phyloP scores from a whole-genome alignment of 2,888 invertebrate genomes.

The Salpingus planirostris region DNA sequence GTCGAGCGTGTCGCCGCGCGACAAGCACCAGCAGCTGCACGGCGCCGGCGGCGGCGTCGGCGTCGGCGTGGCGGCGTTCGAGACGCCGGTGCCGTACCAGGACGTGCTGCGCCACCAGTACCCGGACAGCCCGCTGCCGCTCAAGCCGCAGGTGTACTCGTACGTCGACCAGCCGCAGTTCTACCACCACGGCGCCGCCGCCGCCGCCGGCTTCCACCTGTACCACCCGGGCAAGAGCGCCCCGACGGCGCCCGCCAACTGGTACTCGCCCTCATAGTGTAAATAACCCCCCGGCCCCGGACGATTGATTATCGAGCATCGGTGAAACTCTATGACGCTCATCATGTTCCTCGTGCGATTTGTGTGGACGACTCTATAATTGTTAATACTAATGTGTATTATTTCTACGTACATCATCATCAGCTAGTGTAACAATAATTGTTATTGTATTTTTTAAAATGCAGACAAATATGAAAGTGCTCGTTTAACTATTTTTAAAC shows the following conservation, averaged over 20 bases:
- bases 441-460: slow-evolving; percentile 25
- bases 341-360: slow-evolving; percentile 19
- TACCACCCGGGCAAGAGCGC: slow-evolving; percentile 69
- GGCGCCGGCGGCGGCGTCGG: slow-evolving; percentile 48
- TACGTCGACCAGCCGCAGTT: slow-evolving; percentile 75
- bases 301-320: slow-evolving; percentile 17
- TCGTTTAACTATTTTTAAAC: slow-evolving; percentile 34
- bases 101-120: slow-evolving; percentile 54
- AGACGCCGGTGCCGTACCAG: slow-evolving; percentile 40
- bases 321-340: no score
- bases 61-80: slow-evolving; percentile 46
- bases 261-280: slow-evolving; percentile 43
- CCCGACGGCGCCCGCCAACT: slow-evolving; percentile 38
- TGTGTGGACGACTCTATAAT: slow-evolving; percentile 24
- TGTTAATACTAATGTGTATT: slow-evolving; percentile 25
- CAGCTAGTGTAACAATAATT: slow-evolving; percentile 26
- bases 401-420: no score
- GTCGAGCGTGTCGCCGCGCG: slow-evolving; percentile 91
- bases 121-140: slow-evolving; percentile 60
- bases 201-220: slow-evolving; percentile 65
- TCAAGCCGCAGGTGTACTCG: slow-evolving; percentile 86
- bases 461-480: slow-evolving; percentile 26
- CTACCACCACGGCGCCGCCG: slow-evolving; percentile 57
- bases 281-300: slow-evolving; percentile 15
- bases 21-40: slow-evolving; percentile 61